Conservation (phyloP, 1,140 invertebrate species). For the Drosophila serrata region DNA sequence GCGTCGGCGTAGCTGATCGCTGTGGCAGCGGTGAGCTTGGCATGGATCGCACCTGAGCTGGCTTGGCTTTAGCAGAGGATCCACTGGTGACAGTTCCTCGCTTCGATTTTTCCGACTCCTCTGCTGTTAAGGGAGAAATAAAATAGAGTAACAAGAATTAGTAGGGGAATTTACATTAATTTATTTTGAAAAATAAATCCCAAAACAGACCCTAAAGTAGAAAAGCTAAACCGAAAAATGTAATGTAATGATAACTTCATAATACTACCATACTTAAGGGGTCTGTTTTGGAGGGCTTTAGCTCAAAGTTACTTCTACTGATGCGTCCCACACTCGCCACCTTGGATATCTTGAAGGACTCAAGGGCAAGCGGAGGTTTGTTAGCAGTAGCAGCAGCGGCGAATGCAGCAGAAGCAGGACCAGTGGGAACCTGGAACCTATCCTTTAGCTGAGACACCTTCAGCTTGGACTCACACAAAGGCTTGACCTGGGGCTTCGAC, state of each 20-base stretch:
- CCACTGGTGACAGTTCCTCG: constrained; percentile 18
- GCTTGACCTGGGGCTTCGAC: constrained; percentile 58
- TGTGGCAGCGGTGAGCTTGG: constrained; percentile 76
- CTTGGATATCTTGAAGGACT: constrained; percentile 62
- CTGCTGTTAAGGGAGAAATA: constrained; percentile 8
- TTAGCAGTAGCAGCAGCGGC: constrained; percentile 35
- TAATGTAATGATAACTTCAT: no score
- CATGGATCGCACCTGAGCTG: constrained; percentile 70
- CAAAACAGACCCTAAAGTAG: constrained; percentile 4
- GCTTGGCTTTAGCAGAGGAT: constrained; percentile 40
- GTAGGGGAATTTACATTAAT: neutral
- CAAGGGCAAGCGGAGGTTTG: constrained; percentile 37
- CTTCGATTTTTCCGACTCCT: constrained; percentile 24
- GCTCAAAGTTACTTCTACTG: constrained; percentile 54
- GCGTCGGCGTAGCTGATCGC: constrained; percentile 67
- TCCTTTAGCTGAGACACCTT: constrained; percentile 82
- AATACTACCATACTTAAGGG: neutral
- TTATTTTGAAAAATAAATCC: neutral
- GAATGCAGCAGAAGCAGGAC: constrained; percentile 25
- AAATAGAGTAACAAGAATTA: constrained; percentile 5
- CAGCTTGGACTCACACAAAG: constrained; percentile 63
- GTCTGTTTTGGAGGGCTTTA: neutral
- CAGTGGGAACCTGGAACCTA: constrained; percentile 59
- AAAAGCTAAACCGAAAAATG: neutral
- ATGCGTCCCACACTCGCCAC: constrained; percentile 65